Base-by-base conservation (phyloP, 1,140 invertebrate genomes). In the Musca domestica region DNA sequence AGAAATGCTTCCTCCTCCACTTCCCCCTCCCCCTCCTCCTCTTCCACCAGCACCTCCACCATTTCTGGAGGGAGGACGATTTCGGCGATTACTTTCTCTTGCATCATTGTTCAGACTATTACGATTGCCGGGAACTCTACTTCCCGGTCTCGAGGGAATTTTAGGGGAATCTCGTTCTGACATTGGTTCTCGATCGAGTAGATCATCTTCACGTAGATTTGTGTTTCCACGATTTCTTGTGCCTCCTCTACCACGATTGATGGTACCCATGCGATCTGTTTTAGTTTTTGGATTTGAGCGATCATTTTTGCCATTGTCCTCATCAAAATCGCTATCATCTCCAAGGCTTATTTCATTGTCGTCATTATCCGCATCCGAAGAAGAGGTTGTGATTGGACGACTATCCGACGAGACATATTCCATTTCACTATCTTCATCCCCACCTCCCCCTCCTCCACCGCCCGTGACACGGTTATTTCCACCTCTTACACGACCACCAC, bases 261-360 rank as follows among this genome's bases (percentile, higher is more conserved):
- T 56, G 48, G 69, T 73, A 2, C 76, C 76, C 2, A 76, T 54
- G 2, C 76, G 71, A 70, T 77, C 73, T 17, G 72, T 71, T 19
- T 77, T 65, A 10, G 7, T 19, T 67, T 23, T 70, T 66, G 2
- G 64, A 68, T 5, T 66, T 27, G 23, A 23, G 7, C 0, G 49
- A 69, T 0, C n/a, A 17, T 20, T 20, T 10, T 27, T 19, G 7
- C 34, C 34, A 19, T 17, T 15, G 30, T 68, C 73, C 9, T 34
- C 69, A 0, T 2, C 65, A 66, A 41, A 10, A 0, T 15, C 69
- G 17, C 20, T 46, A n/a, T 12, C 52, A 25, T 54, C 66, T 4
- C 6, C 27, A 7, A 12, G 6, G 12, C 6, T 12, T 23, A 19
- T 19, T 22, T 54, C 23, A 22, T 46, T 34, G 9, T 46, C 52